Conservation (phyloP, 2,888 invertebrate genomes). For the Drosophila hawaiiensis region DNA sequence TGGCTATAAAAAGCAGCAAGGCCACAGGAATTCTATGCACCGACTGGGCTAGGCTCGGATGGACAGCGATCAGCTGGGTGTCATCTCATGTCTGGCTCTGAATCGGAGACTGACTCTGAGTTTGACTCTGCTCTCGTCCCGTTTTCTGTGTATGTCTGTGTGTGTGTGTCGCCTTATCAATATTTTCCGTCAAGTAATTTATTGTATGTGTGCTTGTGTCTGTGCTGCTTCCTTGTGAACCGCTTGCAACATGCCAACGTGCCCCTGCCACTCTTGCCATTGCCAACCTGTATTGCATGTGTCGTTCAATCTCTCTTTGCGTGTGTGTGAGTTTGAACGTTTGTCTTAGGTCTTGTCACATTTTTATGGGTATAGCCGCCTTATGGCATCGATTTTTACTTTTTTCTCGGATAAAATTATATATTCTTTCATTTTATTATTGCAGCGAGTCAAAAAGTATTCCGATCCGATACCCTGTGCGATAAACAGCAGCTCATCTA, state of each 20-base stretch:
- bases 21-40: constrained; percentile 27
- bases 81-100: constrained; percentile 59
- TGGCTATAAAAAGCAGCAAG: constrained; percentile 62
- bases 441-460: constrained; percentile 19
- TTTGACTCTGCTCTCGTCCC: constrained; percentile 9
- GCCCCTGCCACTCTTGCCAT: constrained; percentile 5
- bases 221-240: constrained; percentile 65
- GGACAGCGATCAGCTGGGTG: constrained; percentile 70
- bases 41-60: constrained; percentile 24
- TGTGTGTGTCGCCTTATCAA: constrained; percentile 79
- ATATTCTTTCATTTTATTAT: constrained; percentile 73
- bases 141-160: background rate
- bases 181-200: constrained; percentile 83
- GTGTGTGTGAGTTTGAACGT: constrained; percentile 48
- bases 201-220: constrained; percentile 72
- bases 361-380: constrained; percentile 73
- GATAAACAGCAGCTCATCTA: constrained; percentile 48
- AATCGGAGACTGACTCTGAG: background rate
- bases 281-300: constrained; percentile 46
- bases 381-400: constrained; percentile 81
- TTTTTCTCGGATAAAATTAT: constrained; percentile 67
- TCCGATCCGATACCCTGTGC: constrained; percentile 24
- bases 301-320: constrained; percentile 15
- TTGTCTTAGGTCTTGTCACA: constrained; percentile 77
- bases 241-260: constrained; percentile 21